Base-by-base conservation (phyloP, 2,888 invertebrate species). In the Serrognathus titanus region DNA sequence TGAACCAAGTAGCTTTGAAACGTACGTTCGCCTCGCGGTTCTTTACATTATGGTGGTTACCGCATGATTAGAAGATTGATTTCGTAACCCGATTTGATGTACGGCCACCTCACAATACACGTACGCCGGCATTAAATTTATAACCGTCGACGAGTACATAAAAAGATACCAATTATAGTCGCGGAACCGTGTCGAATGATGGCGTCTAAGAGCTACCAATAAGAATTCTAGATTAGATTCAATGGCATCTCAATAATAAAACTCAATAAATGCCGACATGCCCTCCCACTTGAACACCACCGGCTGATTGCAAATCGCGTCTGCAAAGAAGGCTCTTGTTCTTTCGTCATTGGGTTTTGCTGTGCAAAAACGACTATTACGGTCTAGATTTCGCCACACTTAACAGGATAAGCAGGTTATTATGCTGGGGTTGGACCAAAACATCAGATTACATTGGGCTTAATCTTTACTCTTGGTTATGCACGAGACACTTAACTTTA, bases 211-310 rank as follows among this genome's bases (percentile, higher is more conserved):
- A 62, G 61, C 62, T 57, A 59, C 66, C 64, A 65, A 65, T 66
- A 63, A 63, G 64, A 63, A 60, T 57, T 62, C 58, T 57, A 61
- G 59, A 63, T 65, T 65, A 65, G 60, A 65, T 63, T 64, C 63
- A 63, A 65, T 65, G 61, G 63, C 51, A 63, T 63, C 63, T 57
- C 59, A 57, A 62, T 63, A 61, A 55, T 58, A 63, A 66, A 63
- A 57, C 58, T 58, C 58, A 60, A 59, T 62, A 62, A 59, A 60
- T 54, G 61, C 48, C 60, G 58, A 55, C 58, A 48, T 59, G 59
- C 55, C 63, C 64, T 64, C 63, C 66, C 66, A 64, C 63, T 57
- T 59, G 58, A 61, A 59, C 59, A 41, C 57, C 59, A 41, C 57
- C 59, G 55, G 53, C 56, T 63, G 58, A 54, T 63, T 65, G 63